A percentile compares a stretch with the other conserved stretches of the same genome.
phyloP scores from a whole-genome alignment of 1,140 invertebrate genomes.

The Triops longicaudatus region DNA sequence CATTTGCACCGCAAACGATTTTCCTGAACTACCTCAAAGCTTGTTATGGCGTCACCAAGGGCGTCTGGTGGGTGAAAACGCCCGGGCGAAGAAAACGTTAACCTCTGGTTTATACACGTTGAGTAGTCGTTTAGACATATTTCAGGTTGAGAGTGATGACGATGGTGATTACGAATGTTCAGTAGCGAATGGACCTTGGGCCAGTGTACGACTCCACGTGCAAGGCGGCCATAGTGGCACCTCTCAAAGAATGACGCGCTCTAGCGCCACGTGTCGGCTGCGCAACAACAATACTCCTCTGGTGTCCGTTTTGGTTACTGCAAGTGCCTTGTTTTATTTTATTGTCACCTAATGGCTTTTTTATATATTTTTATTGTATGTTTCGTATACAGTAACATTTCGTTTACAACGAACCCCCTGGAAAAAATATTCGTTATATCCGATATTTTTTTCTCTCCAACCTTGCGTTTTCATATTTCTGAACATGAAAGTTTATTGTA shows the following conservation, averaged over 20 bases:
- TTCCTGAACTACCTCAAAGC: conserved; percentile 3
- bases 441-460: too few species aligned
- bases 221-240: background rate
- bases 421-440: too few species aligned
- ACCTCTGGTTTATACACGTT: conserved; percentile 8
- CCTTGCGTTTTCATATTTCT: too few species aligned
- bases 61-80: background rate
- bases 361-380: too few species aligned
- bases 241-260: background rate
- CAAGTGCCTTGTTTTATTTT: background rate
- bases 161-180: background rate
- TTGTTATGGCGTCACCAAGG: background rate
- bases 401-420: too few species aligned
- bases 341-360: too few species aligned
- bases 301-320: background rate
- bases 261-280: background rate
- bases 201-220: background rate
- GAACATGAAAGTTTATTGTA: too few species aligned
- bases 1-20: background rate
- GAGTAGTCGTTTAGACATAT: background rate
- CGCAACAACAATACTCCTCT: background rate
- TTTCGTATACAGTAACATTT: too few species aligned
- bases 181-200: background rate
- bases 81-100: background rate
- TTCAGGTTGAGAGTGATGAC: background rate